A percentile compares a stretch with the other conserved stretches of the same genome.
Conservation (phyloP, 2,888 invertebrate species). For the Leucophenga maculata region DNA sequence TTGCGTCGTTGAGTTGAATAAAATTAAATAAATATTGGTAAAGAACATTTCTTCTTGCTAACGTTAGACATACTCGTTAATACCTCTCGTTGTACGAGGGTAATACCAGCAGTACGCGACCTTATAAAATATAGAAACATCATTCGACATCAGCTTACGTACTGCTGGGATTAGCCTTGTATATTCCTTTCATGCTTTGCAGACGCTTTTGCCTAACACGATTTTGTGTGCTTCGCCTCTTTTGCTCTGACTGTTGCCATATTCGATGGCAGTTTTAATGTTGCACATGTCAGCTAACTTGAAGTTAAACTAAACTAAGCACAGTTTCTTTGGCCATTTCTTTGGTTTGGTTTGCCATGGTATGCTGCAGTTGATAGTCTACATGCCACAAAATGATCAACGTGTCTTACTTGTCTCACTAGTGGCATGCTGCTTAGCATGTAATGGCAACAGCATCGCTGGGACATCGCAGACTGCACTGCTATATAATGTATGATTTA, state of each 20-base stretch:
- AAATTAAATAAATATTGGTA: too few relatives aligned
- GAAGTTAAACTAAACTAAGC: neutral
- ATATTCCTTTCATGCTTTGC: neutral
- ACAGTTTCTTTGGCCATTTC: neutral
- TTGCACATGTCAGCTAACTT: conserved; percentile 4
- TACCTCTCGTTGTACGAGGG: too few relatives aligned
- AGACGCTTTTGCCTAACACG: conserved; percentile 14
- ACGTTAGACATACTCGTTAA: too few relatives aligned
- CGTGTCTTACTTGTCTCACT: conserved; percentile 29
- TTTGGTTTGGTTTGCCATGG: too few relatives aligned
- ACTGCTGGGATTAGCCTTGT: neutral
- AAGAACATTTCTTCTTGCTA: too few relatives aligned
- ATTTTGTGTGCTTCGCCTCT: neutral
- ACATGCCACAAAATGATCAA: conserved; percentile 39
- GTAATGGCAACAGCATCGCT: conserved; percentile 34
- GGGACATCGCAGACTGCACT: neutral
- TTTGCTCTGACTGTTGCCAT: neutral
- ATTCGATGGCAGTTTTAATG: conserved; percentile 20
- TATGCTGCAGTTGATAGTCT: neutral
- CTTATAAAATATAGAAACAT: too few relatives aligned
- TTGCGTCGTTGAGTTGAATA: neutral
- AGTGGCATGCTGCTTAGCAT: conserved; percentile 28
- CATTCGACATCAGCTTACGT: too few relatives aligned
- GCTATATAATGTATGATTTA: conserved; percentile 60
- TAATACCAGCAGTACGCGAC: too few relatives aligned